Evolutionary conservation across 2,888 invertebrate species (phyloP), one percentile per base, ranked within the genome.

Genomic region (Bembecia ichneumoniformis): DNA sequence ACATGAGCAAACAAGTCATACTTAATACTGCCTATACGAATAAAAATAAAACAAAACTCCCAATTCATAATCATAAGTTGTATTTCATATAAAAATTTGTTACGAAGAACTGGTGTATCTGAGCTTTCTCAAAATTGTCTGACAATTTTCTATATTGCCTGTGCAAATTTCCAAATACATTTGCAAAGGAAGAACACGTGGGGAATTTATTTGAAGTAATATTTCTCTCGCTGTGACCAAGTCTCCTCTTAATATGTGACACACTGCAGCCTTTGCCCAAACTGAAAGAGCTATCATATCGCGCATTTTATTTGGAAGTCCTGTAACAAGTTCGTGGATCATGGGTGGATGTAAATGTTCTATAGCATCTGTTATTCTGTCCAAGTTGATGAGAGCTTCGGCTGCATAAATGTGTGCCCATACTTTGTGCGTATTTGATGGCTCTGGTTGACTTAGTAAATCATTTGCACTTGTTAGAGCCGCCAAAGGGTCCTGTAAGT

Each of bases 391-490:
- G 10, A 96, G 83, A 20, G 96, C 93, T 81, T 98, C 97, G 0
- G 96, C 96, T 48, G 94, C 93, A 75, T 98, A 98, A 62, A 97
- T 89, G 74, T 96, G 94, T 0, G 93, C 96, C 63, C 97, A 87
- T 59, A 95, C 90, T 74, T 94, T 93, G 57, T 87, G 87, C 51
- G 74, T 71, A 55, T 75, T 82, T 1, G 81, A 79, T 0, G 76
- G 77, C 47, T 91, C 91, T 17, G 94, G 90, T 63, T 95, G 92
- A 50, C 86, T 87, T 10, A 97, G 80, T 36, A 97, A 79, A 16
- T 91, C 90, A 66, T 92, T 91, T 0, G 95, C 92, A 83, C 94
- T 92, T 67, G 93, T 91, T 46, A 96, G 80, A 1, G 96, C 94
- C 47, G 93, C 82, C 11, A 94, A 82, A 53, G 94, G 94, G 74